Percentiles rank a stretch among this genome's conserved stretches.
Conservation (phyloP, 2,113 vertebrate species). For the Ophthalmolycus amberensis region DNA sequence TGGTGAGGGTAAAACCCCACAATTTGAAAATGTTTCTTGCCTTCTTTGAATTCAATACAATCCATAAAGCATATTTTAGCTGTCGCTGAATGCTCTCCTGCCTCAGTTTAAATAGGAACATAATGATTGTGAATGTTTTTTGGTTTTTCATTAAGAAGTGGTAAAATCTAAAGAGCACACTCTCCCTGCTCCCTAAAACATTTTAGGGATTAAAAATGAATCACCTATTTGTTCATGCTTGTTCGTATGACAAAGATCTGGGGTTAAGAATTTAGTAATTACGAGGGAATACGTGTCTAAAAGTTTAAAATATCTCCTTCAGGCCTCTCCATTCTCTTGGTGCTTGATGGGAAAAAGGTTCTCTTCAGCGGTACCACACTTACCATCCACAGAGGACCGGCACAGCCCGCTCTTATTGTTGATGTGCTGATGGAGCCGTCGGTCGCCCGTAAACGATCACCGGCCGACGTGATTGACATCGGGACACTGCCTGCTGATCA, state of each 20-base stretch:
- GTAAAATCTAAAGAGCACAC: neutral
- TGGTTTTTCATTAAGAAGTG: neutral
- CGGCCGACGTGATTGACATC: constrained; percentile 36
- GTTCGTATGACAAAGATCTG: neutral
- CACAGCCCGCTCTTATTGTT: neutral
- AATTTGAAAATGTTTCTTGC: neutral
- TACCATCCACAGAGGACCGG: neutral
- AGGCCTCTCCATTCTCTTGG: neutral
- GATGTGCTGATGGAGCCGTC: constrained; percentile 17
- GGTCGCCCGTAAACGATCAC: constrained; percentile 17
- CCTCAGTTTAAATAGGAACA: neutral
- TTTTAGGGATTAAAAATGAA: neutral
- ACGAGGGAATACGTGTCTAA: neutral
- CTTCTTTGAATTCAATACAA: neutral
- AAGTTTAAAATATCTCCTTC: neutral
- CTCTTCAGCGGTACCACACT: neutral
- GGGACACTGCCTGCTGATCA: constrained; percentile 47
- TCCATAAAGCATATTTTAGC: neutral
- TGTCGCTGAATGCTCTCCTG: neutral
- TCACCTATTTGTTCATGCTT: neutral
- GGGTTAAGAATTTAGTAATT: neutral
- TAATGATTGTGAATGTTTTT: neutral
- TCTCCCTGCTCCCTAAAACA: neutral
- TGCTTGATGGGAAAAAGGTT: neutral
- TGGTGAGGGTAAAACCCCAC: neutral